Base-by-base conservation (phyloP, 1,140 invertebrate genomes). In the Scylla paramamosain region DNA sequence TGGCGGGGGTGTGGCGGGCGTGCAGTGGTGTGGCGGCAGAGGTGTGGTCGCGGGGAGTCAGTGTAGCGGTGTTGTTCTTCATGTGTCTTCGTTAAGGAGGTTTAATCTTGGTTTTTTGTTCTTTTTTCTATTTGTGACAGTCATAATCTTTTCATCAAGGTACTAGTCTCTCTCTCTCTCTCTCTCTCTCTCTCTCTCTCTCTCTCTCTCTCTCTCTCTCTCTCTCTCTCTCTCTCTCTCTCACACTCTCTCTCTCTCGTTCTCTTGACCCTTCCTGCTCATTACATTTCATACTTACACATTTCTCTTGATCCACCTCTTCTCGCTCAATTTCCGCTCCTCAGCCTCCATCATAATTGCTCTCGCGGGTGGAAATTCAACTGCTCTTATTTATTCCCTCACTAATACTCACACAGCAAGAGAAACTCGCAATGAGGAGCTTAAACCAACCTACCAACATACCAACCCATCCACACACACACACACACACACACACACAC, bases 171-270 rank as follows among this genome's bases (percentile, higher is more conserved):
- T 88, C 86, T 88, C 86, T 45, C 45, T 46, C 86, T 88, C 45
- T 88, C 86, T 46, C 45, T 88, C 45, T 45, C 45, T 88, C 86
- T 46, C 45, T 46, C 86, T 45, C 86, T 46, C 45, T 46, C 45
- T 88, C 86, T 46, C 31, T 46, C 45, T 88, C 86, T 46, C 45
- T 46, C 67, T 77, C 67, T 77, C 67, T 77, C 67, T 77, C 67
- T 77, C 59, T 67, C 59, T 87, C 84, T 45, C 84, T 87, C 84
- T 45, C 84, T 87, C 84, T 45, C 84, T 87, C 84, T 87, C 39
- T 45, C 39, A 4, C n/a, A n/a, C n/a, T n/a, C n/a, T n/a, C n/a
- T n/a, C n/a, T n/a, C n/a, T n/a, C n/a, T n/a, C 67, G 12, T 77
- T n/a, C 67, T 77, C 28, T 39, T n/a, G 28, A 39, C 83, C 83